Evolutionary conservation across 2,888 invertebrate species (phyloP).

Genomic region (Octodonta nipae): DNA sequence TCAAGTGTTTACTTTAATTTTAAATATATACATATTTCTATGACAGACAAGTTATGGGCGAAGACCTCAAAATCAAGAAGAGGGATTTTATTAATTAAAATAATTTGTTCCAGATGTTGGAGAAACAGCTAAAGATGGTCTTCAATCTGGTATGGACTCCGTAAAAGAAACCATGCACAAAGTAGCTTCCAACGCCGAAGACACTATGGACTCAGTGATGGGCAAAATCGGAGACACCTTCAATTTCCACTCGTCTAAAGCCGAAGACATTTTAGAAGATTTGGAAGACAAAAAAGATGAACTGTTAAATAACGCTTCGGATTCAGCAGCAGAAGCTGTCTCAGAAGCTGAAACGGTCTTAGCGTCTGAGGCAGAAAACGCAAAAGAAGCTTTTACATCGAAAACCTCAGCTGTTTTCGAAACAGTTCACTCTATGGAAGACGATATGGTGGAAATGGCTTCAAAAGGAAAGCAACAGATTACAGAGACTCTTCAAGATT

Average conservation of each 20-base stretch:
- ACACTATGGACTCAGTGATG: constrained; percentile 26
- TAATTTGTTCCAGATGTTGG: constrained; percentile 29
- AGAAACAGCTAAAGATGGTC: constrained; percentile 26
- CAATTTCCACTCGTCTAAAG: constrained; percentile 20
- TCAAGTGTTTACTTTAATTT: too few species aligned
- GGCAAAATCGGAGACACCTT: constrained; percentile 30
- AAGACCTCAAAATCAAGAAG: too few species aligned
- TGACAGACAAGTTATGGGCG: too few species aligned
- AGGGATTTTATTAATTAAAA: too few species aligned
- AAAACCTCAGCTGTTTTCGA: constrained; percentile 16
- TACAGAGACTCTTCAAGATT: constrained; percentile 20
- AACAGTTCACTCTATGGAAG: constrained; percentile 15
- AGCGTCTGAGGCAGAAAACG: constrained; percentile 25
- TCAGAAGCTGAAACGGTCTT: constrained; percentile 31
- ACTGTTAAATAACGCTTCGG: constrained; percentile 19
- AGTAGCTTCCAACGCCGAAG: constrained; percentile 28
- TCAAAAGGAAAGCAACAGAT: constrained; percentile 17
- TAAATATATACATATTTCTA: too few species aligned
- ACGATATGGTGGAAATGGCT: constrained; percentile 13
- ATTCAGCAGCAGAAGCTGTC: constrained; percentile 25
- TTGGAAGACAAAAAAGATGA: constrained; percentile 21
- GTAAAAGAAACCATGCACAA: constrained; percentile 29
- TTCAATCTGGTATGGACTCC: constrained; percentile 26
- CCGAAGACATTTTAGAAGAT: constrained; percentile 19
- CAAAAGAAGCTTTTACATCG: constrained; percentile 14